These are phyloP conservation scores for Ceratitis capitata DNA, from an alignment of 1,140 invertebrate genomes.

Conservation along the genomic window DNA sequence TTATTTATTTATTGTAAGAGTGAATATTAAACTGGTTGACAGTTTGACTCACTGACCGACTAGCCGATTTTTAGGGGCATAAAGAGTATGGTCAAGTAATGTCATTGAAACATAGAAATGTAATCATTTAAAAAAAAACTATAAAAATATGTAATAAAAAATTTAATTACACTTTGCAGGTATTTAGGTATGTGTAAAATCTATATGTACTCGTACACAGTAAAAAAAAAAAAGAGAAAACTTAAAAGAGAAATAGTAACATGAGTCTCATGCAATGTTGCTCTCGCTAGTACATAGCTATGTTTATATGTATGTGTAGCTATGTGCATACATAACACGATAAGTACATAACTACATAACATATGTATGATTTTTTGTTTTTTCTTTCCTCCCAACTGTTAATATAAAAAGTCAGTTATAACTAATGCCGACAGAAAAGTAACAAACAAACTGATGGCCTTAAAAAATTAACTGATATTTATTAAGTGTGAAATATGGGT, in stretches of 20 bases:
- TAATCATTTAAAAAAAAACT: neutral
- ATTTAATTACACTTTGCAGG: neutral
- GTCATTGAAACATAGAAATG: neutral
- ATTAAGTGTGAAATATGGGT: conserved; percentile 35
- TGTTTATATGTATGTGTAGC: no score
- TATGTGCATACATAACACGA: neutral
- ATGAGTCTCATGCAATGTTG: no score
- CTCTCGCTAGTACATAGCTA: no score
- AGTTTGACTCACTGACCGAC: neutral
- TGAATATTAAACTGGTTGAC: neutral
- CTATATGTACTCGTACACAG: no score
- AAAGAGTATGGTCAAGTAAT: neutral
- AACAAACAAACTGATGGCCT: neutral
- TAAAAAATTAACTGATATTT: conserved; percentile 25
- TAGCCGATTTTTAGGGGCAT: neutral
- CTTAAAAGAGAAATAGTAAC: no score
- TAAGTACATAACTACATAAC: neutral
- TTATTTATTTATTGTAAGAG: no score
- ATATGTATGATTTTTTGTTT: neutral
- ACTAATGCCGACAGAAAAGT: neutral
- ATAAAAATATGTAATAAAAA: neutral
- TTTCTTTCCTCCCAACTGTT: no score
- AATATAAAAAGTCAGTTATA: neutral
- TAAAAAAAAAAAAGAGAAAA: no score
- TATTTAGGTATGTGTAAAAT: no score